phyloP scores from a whole-genome alignment of 1,140 invertebrate genomes.

The Scaptomyza pallida region DNA sequence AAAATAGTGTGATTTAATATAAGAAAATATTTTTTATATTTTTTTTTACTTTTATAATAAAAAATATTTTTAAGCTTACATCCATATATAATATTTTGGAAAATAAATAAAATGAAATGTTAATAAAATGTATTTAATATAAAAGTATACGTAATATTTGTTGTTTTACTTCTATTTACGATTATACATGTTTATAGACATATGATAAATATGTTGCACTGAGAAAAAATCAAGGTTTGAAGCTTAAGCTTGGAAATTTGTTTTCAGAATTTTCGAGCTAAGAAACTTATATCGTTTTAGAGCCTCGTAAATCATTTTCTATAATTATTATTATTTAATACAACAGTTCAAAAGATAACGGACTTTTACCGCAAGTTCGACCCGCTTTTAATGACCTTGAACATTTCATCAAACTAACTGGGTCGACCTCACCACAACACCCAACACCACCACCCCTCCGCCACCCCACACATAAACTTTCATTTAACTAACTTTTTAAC shows the following conservation, averaged over 20 bases:
- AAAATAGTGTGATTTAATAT: conserved; percentile 11
- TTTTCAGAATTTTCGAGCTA: too few relatives aligned
- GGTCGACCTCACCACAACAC: conserved; percentile 13
- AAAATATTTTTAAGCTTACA: conserved; percentile 1
- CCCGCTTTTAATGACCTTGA: conserved; percentile 50
- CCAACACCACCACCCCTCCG: conserved; percentile 26
- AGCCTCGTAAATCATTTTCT: too few relatives aligned
- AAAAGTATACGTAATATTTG: conserved; percentile 26
- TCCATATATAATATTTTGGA: background rate
- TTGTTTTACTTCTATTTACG: conserved; percentile 33
- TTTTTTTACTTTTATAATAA: background rate
- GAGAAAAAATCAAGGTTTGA: background rate
- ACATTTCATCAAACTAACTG: conserved; percentile 5
- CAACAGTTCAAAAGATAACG: background rate
- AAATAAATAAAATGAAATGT: conserved; percentile 20
- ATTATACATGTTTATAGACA: background rate
- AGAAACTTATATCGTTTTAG: too few relatives aligned
- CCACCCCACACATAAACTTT: background rate
- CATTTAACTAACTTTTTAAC: conserved; percentile 14
- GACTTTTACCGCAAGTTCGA: conserved; percentile 1
- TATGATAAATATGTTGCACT: background rate
- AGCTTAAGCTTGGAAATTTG: too few relatives aligned
- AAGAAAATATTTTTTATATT: background rate
- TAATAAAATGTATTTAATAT: conserved; percentile 12
- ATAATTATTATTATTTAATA: too few relatives aligned